phyloP scores from a whole-genome alignment of 2,888 invertebrate species.

The Napeogenes sylphis region DNA sequence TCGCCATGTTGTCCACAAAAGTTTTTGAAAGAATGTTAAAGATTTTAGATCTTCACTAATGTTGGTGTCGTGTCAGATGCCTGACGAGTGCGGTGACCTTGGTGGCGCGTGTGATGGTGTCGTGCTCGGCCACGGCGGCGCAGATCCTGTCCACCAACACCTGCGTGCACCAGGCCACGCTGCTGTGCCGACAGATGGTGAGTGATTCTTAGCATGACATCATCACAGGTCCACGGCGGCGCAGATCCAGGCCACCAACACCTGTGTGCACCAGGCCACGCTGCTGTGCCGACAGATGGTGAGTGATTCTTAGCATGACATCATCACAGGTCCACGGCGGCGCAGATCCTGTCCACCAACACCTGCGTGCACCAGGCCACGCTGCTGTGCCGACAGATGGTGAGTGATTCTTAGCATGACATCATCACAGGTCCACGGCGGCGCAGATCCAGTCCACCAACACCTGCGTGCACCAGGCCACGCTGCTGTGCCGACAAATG shows the following conservation, averaged over 20 bases:
- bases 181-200: constrained; percentile 52
- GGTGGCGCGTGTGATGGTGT: constrained; percentile 38
- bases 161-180: constrained; percentile 44
- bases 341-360: constrained; percentile 41
- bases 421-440: constrained; percentile 21
- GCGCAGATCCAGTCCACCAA: constrained; percentile 41
- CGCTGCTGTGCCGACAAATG: constrained; percentile 47
- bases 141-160: constrained; percentile 41
- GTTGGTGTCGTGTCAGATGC: constrained; percentile 34
- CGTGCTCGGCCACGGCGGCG: constrained; percentile 39
- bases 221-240: constrained; percentile 27
- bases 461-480: constrained; percentile 44
- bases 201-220: constrained; percentile 33
- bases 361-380: constrained; percentile 44
- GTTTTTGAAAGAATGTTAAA: too few relatives aligned
- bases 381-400: constrained; percentile 50
- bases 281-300: constrained; percentile 53
- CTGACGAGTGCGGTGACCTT: constrained; percentile 43
- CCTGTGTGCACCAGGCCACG: constrained; percentile 44
- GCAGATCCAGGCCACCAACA: constrained; percentile 40
- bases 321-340: constrained; percentile 24
- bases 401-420: constrained; percentile 37
- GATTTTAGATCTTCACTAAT: not conserved
- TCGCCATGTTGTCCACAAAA: too few relatives aligned
- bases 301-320: constrained; percentile 33